phyloP scores from a whole-genome alignment of 1,140 invertebrate species.

The Platyscapa corneri region DNA sequence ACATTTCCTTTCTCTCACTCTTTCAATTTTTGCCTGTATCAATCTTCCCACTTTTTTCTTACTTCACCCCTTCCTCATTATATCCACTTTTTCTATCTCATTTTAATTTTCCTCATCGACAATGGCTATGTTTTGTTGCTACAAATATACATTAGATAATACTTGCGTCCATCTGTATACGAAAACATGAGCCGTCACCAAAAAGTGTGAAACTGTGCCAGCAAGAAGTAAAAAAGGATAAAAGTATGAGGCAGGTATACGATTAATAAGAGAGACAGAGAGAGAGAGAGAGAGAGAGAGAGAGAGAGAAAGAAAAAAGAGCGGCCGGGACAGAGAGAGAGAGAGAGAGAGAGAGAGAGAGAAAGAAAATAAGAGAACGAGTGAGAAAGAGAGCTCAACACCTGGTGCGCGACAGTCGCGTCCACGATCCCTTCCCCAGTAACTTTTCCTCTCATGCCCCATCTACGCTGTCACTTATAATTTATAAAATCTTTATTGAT shows the following conservation, averaged over 20 bases:
- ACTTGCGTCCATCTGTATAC: neutral
- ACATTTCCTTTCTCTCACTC: neutral
- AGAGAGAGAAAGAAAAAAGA: neutral
- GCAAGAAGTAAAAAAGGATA: neutral
- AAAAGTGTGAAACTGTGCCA: constrained; percentile 13
- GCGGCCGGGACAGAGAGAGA: neutral
- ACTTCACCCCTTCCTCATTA: neutral
- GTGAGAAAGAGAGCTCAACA: constrained; percentile 9
- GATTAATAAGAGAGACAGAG: neutral
- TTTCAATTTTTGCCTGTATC: neutral
- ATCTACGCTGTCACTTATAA: neutral
- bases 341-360: constrained; percentile 5
- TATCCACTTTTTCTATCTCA: too few relatives aligned
- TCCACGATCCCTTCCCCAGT: constrained; percentile 22
- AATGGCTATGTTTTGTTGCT: neutral
- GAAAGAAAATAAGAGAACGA: neutral
- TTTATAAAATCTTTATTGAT: neutral
- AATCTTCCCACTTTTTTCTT: neutral
- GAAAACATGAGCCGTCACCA: neutral
- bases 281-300: constrained; percentile 2
- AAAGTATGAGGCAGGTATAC: neutral
- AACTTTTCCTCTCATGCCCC: constrained; percentile 25
- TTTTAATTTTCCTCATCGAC: neutral
- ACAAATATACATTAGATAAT: neutral
- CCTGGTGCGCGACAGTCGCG: constrained; percentile 36